phyloP scores from a whole-genome alignment of 2,797 vertebrate genomes.

The Fundulus diaphanus region DNA sequence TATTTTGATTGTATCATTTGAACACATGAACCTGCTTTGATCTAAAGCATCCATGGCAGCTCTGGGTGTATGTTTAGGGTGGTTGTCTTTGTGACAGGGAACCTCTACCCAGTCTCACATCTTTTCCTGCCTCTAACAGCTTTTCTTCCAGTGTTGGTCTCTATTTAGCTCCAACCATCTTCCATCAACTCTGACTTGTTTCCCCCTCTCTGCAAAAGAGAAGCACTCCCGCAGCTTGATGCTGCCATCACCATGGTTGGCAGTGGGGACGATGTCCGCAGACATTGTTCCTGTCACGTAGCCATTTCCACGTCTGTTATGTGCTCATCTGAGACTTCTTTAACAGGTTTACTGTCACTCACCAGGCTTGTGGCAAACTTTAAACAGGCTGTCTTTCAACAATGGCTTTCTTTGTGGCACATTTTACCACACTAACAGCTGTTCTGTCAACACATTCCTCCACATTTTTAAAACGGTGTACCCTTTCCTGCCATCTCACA shows the following conservation, averaged over 20 bases:
- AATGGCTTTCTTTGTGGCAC: background rate
- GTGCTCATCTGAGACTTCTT: too few species aligned
- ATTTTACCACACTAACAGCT: background rate
- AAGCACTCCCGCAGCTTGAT: background rate
- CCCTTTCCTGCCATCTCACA: background rate
- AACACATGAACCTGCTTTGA: background rate
- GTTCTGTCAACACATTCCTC: background rate
- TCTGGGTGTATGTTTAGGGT: background rate
- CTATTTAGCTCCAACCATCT: background rate
- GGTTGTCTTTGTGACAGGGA: background rate
- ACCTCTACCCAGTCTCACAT: background rate
- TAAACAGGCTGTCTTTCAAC: background rate
- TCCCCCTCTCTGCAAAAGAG: background rate
- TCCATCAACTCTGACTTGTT: background rate
- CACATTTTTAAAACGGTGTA: background rate
- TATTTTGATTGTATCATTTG: background rate
- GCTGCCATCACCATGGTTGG: background rate
- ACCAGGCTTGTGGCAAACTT: too few species aligned
- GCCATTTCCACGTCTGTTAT: too few species aligned
- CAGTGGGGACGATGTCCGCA: background rate
- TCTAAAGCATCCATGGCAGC: background rate
- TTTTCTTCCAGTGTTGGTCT: background rate
- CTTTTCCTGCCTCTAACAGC: background rate
- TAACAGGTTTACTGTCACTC: too few species aligned
- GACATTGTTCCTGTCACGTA: background rate